Evolutionary conservation across 2,113 vertebrate species (phyloP).

Genomic region (Arenaria interpres): DNA sequence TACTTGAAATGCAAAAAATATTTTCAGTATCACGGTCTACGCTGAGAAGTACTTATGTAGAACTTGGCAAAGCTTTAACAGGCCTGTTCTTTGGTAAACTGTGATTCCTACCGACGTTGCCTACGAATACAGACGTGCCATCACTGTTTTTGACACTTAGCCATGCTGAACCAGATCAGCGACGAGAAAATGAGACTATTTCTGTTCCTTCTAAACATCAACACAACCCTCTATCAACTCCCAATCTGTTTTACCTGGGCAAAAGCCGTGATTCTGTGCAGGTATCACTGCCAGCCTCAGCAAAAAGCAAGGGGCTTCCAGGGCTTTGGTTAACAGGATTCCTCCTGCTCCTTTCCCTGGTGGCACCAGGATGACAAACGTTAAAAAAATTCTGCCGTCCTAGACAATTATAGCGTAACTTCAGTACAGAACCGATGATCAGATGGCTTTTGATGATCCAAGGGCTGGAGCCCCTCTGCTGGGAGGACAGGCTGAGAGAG

Average conservation of each 20-base stretch:
- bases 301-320: background rate
- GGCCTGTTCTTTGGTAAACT: background rate
- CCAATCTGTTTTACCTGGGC: background rate
- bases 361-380: rapidly evolving
- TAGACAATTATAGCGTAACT: background rate
- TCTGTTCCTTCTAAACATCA: background rate
- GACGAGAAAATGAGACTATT: background rate
- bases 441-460: too few relatives aligned
- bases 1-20: background rate
- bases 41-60: background rate
- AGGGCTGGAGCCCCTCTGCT: too few relatives aligned
- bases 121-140: rapidly evolving
- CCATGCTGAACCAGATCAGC: background rate
- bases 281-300: background rate
- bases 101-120: background rate
- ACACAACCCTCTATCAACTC: background rate
- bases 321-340: background rate
- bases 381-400: too few relatives aligned
- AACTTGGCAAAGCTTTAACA: background rate
- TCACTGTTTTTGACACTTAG: background rate
- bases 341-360: background rate
- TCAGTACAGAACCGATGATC: background rate
- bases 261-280: background rate
- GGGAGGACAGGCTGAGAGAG: too few relatives aligned
- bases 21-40: background rate